A percentile compares a stretch with the other conserved stretches of the same genome.
These are phyloP conservation scores for Piaya cayana DNA, from an alignment of 2,113 vertebrate genomes.

Conservation along the genomic window DNA sequence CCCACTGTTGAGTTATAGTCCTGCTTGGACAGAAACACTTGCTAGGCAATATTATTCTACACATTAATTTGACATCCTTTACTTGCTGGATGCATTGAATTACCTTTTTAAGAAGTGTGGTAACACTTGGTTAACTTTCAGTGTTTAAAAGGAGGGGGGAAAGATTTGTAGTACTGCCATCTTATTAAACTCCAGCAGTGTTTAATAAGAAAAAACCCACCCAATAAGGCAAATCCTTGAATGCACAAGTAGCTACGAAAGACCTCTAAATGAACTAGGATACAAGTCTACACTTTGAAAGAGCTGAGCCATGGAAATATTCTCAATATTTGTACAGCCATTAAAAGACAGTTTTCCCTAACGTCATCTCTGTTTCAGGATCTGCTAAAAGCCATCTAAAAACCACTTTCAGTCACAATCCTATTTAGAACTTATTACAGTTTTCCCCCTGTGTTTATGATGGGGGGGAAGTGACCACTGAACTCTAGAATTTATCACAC, in stretches of 20 bases:
- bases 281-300: conserved; percentile 13
- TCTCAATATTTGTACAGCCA: conserved; percentile 37
- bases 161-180: conserved; percentile 37
- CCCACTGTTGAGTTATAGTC: background rate
- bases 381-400: conserved; percentile 55
- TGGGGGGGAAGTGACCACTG: conserved; percentile 7
- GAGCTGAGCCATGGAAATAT: background rate
- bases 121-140: conserved; percentile 42
- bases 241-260: conserved; percentile 32
- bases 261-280: conserved; percentile 21
- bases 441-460: background rate
- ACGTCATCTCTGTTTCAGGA: conserved; percentile 26
- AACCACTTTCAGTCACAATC: conserved; percentile 39
- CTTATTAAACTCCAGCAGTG: conserved; percentile 38
- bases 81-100: conserved; percentile 35
- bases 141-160: conserved; percentile 9
- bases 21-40: background rate
- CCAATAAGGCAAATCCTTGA: conserved; percentile 54
- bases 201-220: conserved; percentile 56
- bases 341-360: conserved; percentile 32
- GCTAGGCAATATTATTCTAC: conserved; percentile 31
- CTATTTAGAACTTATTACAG: background rate
- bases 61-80: conserved; percentile 39
- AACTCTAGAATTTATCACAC: conserved; percentile 39
- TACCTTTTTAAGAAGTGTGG: conserved; percentile 21